Percentiles rank a stretch among this genome's conserved stretches.
Conservation (phyloP, 2,888 invertebrate species). For the Drosophila neonasuta region DNA sequence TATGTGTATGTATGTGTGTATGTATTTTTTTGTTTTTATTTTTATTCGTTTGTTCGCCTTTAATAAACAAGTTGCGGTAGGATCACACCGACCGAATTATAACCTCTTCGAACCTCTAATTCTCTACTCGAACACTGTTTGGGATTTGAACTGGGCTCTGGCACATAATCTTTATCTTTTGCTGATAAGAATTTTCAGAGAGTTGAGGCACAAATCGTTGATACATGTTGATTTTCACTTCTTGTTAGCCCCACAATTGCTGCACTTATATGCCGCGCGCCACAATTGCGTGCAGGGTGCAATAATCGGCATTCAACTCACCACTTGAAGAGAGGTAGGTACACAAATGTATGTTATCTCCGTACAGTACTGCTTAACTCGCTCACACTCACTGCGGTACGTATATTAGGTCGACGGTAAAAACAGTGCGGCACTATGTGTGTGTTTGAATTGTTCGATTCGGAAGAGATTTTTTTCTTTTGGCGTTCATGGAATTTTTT, state of each 20-base stretch:
- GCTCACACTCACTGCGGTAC: constrained; percentile 63
- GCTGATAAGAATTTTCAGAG: constrained; percentile 22
- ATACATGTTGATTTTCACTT: constrained; percentile 38
- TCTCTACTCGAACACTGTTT: not conserved
- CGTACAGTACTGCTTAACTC: constrained; percentile 43
- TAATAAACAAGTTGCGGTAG: constrained; percentile 68
- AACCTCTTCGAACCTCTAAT: constrained; percentile 37
- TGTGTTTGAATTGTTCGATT: constrained; percentile 73
- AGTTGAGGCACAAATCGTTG: constrained; percentile 13
- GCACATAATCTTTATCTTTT: constrained; percentile 24
- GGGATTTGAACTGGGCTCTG: not conserved
- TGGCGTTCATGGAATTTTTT: constrained; percentile 62
- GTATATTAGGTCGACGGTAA: constrained; percentile 47
- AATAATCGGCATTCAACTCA: constrained; percentile 75
- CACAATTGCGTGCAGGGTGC: constrained; percentile 66
- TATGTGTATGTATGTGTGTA: constrained; percentile 35
- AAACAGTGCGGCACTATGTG: constrained; percentile 65
- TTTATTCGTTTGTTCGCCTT: constrained; percentile 76
- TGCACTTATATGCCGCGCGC: constrained; percentile 53
- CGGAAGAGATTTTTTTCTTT: constrained; percentile 70
- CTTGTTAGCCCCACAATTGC: constrained; percentile 7
- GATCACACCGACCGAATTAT: constrained; percentile 53
- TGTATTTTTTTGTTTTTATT: constrained; percentile 76
- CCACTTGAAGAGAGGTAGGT: constrained; percentile 75
- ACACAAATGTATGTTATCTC: constrained; percentile 74